Evolutionary conservation across 2,888 invertebrate species (phyloP), one percentile per base, ranked within the genome.

Genomic region (Ichneumon xanthorius): DNA sequence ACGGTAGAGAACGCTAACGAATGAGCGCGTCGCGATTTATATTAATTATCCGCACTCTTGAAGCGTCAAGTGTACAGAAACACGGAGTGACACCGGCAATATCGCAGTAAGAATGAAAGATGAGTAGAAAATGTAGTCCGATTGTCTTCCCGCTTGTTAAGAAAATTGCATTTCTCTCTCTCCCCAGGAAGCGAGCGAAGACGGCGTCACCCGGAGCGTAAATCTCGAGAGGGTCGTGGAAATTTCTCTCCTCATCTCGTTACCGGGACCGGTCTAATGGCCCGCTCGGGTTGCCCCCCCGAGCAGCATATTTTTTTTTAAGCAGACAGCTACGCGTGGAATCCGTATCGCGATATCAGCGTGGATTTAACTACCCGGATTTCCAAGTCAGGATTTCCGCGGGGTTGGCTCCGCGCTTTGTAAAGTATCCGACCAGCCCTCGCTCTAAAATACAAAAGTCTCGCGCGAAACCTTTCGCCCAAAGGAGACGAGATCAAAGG

Each of bases 111-210:
- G 50, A 63, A 58, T 11, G 30, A 72, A 22, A 65, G 37, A 50
- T 19, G 61, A 76, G 58, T 4, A 48, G 4, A 50, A 70, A 71
- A 82, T 58, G 53, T 33, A 33, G 48, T 50, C 14, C 40, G 40
- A 61, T 76, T 82, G 45, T 79, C 61, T 72, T 26, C 22, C 22
- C 37, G 26, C 16, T 81, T 81, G 76, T 75, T 63, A 70, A 68
- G 55, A 37, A 79, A 79, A 72, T 26, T 50, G 61, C 37, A 53
- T 72, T 79, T 53, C 71, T 61, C 71, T 37, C 22, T 22, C 30
- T 14, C 4, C 3, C 16, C 9, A 1, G 11, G 14, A 26, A 7
- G 40, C 26, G 37, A 67, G 33, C 19, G 45, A 22, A 16, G n/a
- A 33, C 22, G 40, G 26, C 37, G 19, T 16, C 40, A 40, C 58